Conservation (phyloP, 2,888 invertebrate genomes). For the Orthosia gothica region DNA sequence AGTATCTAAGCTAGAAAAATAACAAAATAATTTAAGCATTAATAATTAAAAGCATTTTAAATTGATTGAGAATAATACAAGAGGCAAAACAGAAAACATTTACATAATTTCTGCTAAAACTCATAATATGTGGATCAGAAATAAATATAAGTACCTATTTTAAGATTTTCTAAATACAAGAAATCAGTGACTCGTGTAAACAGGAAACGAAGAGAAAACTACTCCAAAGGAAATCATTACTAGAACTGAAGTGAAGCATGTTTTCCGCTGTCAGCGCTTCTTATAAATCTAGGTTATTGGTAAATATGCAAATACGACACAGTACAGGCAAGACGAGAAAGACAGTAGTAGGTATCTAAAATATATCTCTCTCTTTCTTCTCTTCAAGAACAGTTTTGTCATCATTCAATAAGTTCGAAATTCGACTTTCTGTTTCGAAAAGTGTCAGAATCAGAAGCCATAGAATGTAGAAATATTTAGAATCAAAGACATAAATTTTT, state of each 20-base stretch:
- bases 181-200: not conserved
- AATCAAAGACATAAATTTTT: too few species aligned
- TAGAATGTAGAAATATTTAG: too few species aligned
- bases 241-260: slow-evolving; percentile 4
- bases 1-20: not conserved
- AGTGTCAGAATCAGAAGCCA: too few species aligned
- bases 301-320: not conserved
- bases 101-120: too few species aligned
- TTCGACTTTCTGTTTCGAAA: not conserved
- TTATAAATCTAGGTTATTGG: slow-evolving; percentile 25
- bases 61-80: too few species aligned
- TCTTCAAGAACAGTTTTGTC: not conserved
- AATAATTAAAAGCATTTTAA: not conserved
- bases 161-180: not conserved
- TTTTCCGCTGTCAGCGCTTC: not conserved
- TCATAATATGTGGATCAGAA: too few species aligned
- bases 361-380: not conserved
- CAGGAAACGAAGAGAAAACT: slow-evolving; percentile 20
- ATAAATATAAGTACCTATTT: not conserved
- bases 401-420: not conserved
- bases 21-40: not conserved
- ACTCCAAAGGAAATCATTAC: slow-evolving; percentile 2
- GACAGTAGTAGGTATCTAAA: not conserved
- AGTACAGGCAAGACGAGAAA: not conserved
- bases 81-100: not conserved